Conservation (phyloP, 2,797 vertebrate genomes). For the Hafferia zeledoni region DNA sequence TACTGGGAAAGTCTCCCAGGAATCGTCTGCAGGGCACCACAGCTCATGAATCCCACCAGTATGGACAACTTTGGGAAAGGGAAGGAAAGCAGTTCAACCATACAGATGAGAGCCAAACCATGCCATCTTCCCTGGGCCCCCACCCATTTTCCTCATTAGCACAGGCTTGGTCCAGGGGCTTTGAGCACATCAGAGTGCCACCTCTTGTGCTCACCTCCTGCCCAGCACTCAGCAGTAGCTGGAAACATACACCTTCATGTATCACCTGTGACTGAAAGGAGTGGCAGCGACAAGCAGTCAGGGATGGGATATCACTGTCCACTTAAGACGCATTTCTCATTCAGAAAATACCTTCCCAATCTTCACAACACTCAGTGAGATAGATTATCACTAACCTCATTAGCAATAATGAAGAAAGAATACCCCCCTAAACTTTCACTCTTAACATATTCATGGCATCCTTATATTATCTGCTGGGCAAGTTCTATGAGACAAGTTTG, state of each 20-base stretch:
- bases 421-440: neutral
- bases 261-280: neutral
- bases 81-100: neutral
- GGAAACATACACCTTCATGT: neutral
- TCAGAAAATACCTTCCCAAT: neutral
- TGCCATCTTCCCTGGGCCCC: neutral
- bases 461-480: neutral
- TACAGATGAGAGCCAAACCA: neutral
- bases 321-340: neutral
- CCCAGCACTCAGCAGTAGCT: neutral
- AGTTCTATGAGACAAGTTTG: neutral
- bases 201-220: fast-evolving
- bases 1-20: neutral
- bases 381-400: neutral
- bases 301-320: neutral
- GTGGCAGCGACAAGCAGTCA: neutral
- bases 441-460: neutral
- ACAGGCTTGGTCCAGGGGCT: neutral
- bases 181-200: neutral
- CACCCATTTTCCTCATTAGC: neutral
- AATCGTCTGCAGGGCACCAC: neutral
- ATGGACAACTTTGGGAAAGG: neutral
- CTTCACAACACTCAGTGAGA: neutral
- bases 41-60: neutral
- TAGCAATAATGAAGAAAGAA: neutral